Conservation (phyloP, 1,140 invertebrate species). For the Latrodectus geometricus region DNA sequence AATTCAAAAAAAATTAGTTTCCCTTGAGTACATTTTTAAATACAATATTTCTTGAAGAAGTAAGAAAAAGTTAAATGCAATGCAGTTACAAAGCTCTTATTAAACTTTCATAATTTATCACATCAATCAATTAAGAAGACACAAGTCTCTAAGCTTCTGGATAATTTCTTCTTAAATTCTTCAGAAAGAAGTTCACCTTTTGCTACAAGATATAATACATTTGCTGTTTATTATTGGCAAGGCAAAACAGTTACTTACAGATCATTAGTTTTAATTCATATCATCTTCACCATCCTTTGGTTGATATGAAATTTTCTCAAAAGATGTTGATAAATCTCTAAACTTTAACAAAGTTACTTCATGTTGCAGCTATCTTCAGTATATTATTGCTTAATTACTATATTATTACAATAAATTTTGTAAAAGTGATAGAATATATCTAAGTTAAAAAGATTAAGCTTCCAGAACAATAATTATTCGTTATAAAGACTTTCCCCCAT, state of each 20-base stretch:
- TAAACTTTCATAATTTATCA: slow-evolving; percentile 45
- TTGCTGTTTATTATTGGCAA: background rate
- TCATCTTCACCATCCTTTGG: background rate
- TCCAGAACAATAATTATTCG: too few relatives aligned
- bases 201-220: background rate
- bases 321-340: too few relatives aligned
- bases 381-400: too few relatives aligned
- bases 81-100: slow-evolving; percentile 14
- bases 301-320: slow-evolving; percentile 10
- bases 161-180: background rate
- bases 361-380: too few relatives aligned
- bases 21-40: too few relatives aligned
- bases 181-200: background rate
- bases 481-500: too few relatives aligned
- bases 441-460: too few relatives aligned
- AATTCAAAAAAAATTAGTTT: too few relatives aligned
- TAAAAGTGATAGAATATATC: too few relatives aligned
- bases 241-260: background rate
- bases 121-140: slow-evolving; percentile 45
- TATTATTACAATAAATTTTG: too few relatives aligned
- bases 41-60: too few relatives aligned
- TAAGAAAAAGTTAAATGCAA: background rate
- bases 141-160: background rate
- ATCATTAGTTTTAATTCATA: slow-evolving; percentile 36
- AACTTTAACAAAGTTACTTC: too few relatives aligned